phyloP scores from a whole-genome alignment of 2,113 vertebrate genomes.

The Stomatorhinus ivindoensis region DNA sequence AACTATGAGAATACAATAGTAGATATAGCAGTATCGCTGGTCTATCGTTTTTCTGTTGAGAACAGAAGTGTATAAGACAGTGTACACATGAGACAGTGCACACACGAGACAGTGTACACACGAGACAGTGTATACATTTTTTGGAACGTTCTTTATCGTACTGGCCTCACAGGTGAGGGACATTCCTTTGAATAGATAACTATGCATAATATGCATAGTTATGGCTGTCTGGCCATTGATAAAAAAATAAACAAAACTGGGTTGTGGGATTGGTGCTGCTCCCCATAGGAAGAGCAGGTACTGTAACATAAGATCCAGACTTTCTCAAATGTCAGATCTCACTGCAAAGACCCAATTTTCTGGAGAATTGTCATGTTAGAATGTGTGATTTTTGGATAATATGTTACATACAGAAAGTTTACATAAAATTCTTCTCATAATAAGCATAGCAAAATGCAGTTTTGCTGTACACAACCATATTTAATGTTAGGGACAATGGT shows the following conservation, averaged over 20 bases:
- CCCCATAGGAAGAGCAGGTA: constrained; percentile 25
- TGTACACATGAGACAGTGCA: constrained; percentile 24
- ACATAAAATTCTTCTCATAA: not conserved
- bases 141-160: constrained; percentile 25
- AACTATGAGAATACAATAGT: not conserved
- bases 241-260: constrained; percentile 32
- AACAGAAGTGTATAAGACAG: constrained; percentile 2
- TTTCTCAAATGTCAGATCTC: constrained; percentile 29
- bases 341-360: constrained; percentile 18
- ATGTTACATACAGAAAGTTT: not conserved
- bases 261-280: constrained; percentile 25
- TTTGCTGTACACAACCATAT: not conserved
- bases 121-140: constrained; percentile 22
- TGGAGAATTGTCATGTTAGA: constrained; percentile 5
- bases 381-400: not conserved
- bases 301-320: constrained; percentile 18
- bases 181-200: constrained; percentile 32
- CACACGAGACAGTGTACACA: constrained; percentile 23
- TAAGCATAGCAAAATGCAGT: not conserved
- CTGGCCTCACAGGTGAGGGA: constrained; percentile 18
- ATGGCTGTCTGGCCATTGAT: constrained; percentile 41
- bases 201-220: constrained; percentile 41
- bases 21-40: not conserved
- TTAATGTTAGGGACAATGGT: not conserved
- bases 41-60: not conserved